These are phyloP conservation scores for Tragelaphus buxtoni DNA, from an alignment of 2,113 vertebrate genomes.

Conservation along the genomic window DNA sequence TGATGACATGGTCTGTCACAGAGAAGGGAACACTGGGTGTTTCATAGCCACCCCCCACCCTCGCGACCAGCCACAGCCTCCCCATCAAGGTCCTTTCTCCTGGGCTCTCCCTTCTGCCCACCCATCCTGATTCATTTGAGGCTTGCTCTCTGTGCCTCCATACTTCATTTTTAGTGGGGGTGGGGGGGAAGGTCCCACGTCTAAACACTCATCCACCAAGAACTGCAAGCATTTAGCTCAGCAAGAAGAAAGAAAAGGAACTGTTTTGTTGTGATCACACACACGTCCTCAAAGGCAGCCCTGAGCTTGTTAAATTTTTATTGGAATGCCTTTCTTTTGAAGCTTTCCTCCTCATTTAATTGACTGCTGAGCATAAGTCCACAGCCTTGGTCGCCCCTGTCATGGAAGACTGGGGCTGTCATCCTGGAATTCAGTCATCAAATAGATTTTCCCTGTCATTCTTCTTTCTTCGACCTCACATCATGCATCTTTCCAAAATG, in stretches of 20 bases:
- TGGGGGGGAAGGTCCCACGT: background rate
- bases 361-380: background rate
- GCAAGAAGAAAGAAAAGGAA: too few species aligned
- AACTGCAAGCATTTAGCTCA: background rate
- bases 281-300: background rate
- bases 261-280: background rate
- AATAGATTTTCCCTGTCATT: background rate
- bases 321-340: background rate
- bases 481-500: background rate
- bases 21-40: background rate
- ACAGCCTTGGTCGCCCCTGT: background rate
- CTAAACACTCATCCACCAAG: background rate
- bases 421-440: background rate
- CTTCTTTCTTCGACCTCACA: background rate
- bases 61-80: rapidly evolving
- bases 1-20: background rate
- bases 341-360: background rate
- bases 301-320: background rate
- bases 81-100: too few species aligned
- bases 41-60: background rate
- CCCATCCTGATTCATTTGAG: background rate
- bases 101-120: background rate
- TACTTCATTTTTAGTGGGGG: background rate
- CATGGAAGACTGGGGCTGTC: background rate
- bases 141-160: background rate